Conservation (phyloP, 2,113 vertebrate species). For the Gallinago paraguaiae region DNA sequence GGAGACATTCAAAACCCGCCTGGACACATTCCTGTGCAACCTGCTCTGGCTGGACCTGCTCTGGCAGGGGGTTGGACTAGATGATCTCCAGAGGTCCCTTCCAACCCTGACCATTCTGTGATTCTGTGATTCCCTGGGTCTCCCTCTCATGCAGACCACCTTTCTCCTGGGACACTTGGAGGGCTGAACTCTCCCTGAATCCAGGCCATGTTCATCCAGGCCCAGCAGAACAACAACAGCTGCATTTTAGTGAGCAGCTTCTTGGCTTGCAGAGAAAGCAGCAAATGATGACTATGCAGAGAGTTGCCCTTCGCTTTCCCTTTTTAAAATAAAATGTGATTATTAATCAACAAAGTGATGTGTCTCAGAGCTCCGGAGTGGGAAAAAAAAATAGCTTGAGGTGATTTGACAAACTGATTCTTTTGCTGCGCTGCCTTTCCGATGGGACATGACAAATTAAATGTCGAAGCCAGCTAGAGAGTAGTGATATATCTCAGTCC, state of each 20-base stretch:
- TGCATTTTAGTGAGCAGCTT: background rate
- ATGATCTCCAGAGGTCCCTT: too few species aligned
- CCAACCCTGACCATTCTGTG: too few species aligned
- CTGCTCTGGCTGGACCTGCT: too few species aligned
- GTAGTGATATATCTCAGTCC: background rate
- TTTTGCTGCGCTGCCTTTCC: slow-evolving; percentile 26
- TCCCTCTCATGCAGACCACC: background rate
- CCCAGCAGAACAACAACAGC: background rate
- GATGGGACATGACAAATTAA: slow-evolving; percentile 29
- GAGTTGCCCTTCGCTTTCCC: slow-evolving; percentile 17
- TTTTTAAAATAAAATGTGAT: slow-evolving; percentile 43
- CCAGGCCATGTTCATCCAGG: background rate
- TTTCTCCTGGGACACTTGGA: background rate
- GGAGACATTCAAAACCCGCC: too few species aligned
- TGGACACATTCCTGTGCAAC: too few species aligned
- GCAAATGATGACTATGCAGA: slow-evolving; percentile 5
- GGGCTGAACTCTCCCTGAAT: background rate
- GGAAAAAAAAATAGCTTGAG: slow-evolving; percentile 14
- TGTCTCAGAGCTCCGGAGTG: background rate
- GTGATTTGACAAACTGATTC: slow-evolving; percentile 28
- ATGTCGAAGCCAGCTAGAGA: slow-evolving; percentile 32
- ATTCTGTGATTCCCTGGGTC: too few species aligned
- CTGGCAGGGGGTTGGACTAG: too few species aligned
- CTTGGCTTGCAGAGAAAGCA: background rate
- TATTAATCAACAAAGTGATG: slow-evolving; percentile 51